phyloP scores from a whole-genome alignment of 1,140 invertebrate genomes.

The Sweltsa coloradensis region DNA sequence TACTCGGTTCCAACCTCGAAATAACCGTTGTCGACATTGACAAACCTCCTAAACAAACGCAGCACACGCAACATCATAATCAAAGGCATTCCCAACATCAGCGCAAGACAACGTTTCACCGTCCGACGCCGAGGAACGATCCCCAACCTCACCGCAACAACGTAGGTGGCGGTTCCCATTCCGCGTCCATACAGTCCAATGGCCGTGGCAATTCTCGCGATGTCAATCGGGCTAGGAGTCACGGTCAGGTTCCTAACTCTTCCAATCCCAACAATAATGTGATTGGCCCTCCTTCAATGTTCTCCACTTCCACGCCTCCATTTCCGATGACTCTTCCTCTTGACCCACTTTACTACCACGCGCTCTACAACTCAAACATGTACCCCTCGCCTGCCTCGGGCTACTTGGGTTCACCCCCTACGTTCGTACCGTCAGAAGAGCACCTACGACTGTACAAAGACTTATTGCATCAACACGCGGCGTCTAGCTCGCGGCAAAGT shows the following conservation, averaged over 20 bases:
- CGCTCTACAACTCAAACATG: slow-evolving; percentile 4
- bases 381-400: not conserved
- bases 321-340: not conserved
- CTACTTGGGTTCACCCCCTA: not conserved
- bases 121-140: not conserved
- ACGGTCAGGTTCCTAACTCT: not conserved
- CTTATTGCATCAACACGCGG: slow-evolving; percentile 1
- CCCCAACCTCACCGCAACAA: not conserved
- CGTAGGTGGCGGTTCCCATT: not conserved
- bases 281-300: too few relatives aligned
- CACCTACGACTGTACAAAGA: slow-evolving; percentile 12
- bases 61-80: not conserved
- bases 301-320: too few relatives aligned
- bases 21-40: slow-evolving; percentile 39
- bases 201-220: not conserved
- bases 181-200: not conserved
- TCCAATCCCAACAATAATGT: not conserved
- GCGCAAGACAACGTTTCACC: not conserved
- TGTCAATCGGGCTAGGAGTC: slow-evolving; percentile 1
- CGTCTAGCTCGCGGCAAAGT: not conserved
- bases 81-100: not conserved
- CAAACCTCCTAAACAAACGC: slow-evolving; percentile 19
- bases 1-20: slow-evolving; percentile 41
- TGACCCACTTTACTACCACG: not conserved
- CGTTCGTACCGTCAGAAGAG: slow-evolving; percentile 7